These are phyloP conservation scores for Ormyrus thymus DNA, from an alignment of 2,888 invertebrate species.

Conservation along the genomic window DNA sequence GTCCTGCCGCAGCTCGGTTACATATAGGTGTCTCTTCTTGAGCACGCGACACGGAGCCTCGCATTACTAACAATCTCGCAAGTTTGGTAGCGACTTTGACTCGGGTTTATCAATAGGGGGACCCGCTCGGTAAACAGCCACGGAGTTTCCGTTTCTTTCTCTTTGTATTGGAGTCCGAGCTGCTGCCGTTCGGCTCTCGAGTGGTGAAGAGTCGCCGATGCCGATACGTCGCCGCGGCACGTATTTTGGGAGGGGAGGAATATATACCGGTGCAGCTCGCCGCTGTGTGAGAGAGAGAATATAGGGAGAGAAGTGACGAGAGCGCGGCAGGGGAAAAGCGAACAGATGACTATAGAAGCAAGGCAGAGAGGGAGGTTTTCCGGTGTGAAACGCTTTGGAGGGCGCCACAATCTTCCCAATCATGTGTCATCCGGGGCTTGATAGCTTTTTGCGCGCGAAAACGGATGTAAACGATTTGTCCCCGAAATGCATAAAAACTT, in stretches of 20 bases:
- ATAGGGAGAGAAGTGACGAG: slow-evolving; percentile 1
- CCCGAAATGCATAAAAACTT: no score
- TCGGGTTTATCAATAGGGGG: no score
- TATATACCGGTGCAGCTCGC: not conserved
- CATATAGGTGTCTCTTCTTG: no score
- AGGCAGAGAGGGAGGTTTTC: slow-evolving; percentile 55
- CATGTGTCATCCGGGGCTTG: slow-evolving; percentile 46
- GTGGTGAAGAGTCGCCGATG: not conserved
- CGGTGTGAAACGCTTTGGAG: slow-evolving; percentile 29
- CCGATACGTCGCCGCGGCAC: not conserved
- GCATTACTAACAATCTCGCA: no score
- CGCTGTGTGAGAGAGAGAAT: not conserved
- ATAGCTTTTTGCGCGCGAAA: slow-evolving; percentile 14
- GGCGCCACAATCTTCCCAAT: slow-evolving; percentile 61
- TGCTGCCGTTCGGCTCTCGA: not conserved
- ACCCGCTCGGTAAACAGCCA: no score
- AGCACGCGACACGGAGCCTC: no score
- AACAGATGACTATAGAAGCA: slow-evolving; percentile 35
- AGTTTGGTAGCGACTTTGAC: no score
- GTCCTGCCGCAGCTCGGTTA: no score
- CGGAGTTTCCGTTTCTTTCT: no score
- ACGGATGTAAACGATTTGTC: not conserved
- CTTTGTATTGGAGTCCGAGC: no score
- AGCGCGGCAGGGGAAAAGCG: slow-evolving; percentile 10
- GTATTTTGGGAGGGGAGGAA: not conserved